Evolutionary conservation across 1,140 invertebrate species (phyloP), one percentile per base, ranked within the genome.

Genomic region (Drosophila novamexicana): DNA sequence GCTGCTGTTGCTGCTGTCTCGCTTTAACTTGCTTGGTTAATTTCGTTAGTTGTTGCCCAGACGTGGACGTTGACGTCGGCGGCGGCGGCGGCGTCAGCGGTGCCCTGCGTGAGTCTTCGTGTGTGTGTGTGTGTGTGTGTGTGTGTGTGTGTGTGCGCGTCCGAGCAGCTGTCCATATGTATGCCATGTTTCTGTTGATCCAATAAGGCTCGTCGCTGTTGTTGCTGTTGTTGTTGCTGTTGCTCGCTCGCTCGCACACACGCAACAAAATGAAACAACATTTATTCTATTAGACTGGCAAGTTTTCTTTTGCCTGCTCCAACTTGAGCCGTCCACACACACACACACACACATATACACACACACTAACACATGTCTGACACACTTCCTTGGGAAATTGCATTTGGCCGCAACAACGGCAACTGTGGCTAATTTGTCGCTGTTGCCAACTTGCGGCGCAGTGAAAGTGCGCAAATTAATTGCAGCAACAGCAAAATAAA

Each of bases 1-100:
- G 18, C 7, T 8, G 6, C 39, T 29, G n/a, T 32, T 52, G 57
- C 29, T 18, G 59, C 16, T 34, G 42, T 36, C 74, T 90, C 85
- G 78, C 67, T 90, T 90, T 90, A 90, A 82, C 86, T 75, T 84
- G 81, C 67, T 83, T 79, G 83, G 59, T 79, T 90, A 89, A 89
- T 90, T 89, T 73, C 66, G 84, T 89, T 89, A 89, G 84, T 77
- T 58, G 62, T 53, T 67, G 53, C 80, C 76, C 69, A 61, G 36
- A 58, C 44, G 64, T 49, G 32, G 10, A 39, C 59, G 40, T 5
- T 29, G 22, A 4, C 22, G 22, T 29, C 5, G 22, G 5, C 22
- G 22, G 5, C 22, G 22, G 22, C 22, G 22, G 22, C 22, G 22
- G 4, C 22, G 22, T 29, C 22, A 29, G 22, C 4, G 22, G 4